Base-by-base conservation (phyloP, 30 jellyfish, hydroid and myxozoan species). In the Mastigias papua region DNA sequence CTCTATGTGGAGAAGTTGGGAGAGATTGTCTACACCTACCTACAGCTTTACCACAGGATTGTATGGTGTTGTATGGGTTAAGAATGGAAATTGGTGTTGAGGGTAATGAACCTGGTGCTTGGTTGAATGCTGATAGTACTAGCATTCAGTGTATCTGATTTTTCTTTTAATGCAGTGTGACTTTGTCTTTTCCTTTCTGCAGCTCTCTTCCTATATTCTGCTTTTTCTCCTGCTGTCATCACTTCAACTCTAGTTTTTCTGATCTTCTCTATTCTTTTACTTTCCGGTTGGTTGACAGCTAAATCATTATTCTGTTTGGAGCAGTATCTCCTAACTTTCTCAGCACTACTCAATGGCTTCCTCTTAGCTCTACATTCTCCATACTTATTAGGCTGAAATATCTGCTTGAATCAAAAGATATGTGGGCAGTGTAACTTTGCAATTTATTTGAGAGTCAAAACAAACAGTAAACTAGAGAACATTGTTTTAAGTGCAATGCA, bases 41-140 rank as follows among this genome's bases (percentile, higher is more conserved):
- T 8, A 82, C 73, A 69, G 90, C 92, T 82, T 82, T 82, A 21
- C 92, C 89, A 30, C 68, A 69, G 27, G 76, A 28, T 71, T 82
- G 90, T 31, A 48, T 69, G 80, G 76, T 1, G 63, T 1, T 69
- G 84, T 82, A 82, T 35, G 92, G 91, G 66, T 49, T 58, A 0
- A 73, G 1, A 31, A 31, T 73, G 71, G 70, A 0, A 0, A 0
- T 73, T 73, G 71, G 0, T 73, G 71, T 73, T 73, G 71, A 73
- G 33, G 86, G 22, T 31, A 0, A 31, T 0, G 81, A 73, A 21
- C 1, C 86, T 0, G 0, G 58, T 69, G 80, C 72, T 73, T 73
- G 74, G 81, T 46, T 42, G 0, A 0, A 8, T 42, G 0, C 13
- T 42, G 0, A 15, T 42, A 15, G 7, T 0, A 42, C 54, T 42